Conservation (phyloP, 2,888 invertebrate genomes). For the Slavum lentiscoides region DNA sequence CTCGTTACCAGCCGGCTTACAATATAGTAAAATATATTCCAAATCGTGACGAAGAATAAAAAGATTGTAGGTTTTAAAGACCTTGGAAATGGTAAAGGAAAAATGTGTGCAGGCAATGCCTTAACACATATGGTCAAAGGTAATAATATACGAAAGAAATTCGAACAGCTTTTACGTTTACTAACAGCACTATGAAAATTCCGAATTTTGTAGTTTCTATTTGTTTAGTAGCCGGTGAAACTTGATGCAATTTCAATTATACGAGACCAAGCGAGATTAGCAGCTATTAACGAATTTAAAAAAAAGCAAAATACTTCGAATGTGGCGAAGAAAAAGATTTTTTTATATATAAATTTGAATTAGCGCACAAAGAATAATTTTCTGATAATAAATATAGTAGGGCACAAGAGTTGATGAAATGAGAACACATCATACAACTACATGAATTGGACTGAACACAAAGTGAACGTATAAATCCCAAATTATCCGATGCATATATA, state of each 20-base stretch:
- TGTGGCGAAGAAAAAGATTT: neutral
- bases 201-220: neutral
- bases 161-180: slow-evolving; percentile 29
- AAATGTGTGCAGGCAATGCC: slow-evolving; percentile 2
- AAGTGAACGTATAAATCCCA: slow-evolving; percentile 18
- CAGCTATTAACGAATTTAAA: slow-evolving; percentile 47
- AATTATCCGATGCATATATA: slow-evolving; percentile 28
- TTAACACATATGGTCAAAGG: slow-evolving; percentile 22
- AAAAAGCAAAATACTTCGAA: neutral
- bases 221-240: neutral
- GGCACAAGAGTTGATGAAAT: neutral
- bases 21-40: slow-evolving; percentile 16
- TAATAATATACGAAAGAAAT: neutral
- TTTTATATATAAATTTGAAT: slow-evolving; percentile 26
- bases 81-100: slow-evolving; percentile 8
- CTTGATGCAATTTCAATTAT: neutral
- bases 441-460: slow-evolving; percentile 23
- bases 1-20: neutral
- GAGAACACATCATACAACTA: slow-evolving; percentile 5
- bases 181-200: slow-evolving; percentile 4
- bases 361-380: slow-evolving; percentile 32
- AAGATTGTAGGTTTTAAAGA: slow-evolving; percentile 26
- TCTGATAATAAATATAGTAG: neutral
- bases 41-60: neutral
- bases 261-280: slow-evolving; percentile 23